These are phyloP conservation scores for Phylloscopus trochiloides DNA, from an alignment of 2,113 vertebrate genomes.

Conservation along the genomic window DNA sequence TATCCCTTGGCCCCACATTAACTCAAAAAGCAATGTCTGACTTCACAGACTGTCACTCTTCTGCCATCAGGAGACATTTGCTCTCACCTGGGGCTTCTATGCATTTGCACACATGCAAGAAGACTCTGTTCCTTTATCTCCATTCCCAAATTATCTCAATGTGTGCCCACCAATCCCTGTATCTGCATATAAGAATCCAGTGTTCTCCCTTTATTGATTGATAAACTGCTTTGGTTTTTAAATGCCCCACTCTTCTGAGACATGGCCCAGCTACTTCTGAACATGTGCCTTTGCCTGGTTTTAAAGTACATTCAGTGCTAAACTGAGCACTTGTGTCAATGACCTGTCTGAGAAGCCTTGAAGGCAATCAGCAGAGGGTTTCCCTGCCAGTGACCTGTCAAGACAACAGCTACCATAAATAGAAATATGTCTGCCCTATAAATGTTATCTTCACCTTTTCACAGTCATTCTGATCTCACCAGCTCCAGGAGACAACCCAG, in stretches of 20 bases:
- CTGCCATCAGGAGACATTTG: background rate
- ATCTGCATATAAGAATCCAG: background rate
- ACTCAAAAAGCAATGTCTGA: background rate
- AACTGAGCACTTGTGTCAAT: background rate
- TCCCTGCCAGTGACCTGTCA: background rate
- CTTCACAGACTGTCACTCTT: background rate
- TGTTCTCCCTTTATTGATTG: background rate
- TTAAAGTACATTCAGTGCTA: background rate
- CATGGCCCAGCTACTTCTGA: background rate
- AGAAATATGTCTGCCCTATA: background rate
- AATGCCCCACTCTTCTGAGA: background rate
- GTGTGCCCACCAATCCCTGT: background rate
- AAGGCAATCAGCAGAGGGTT: background rate
- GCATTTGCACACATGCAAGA: background rate
- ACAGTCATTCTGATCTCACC: background rate
- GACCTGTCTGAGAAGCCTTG: background rate
- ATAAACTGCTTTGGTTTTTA: background rate
- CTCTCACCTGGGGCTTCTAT: background rate
- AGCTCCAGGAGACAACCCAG: background rate
- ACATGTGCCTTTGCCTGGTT: background rate
- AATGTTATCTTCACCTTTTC: background rate
- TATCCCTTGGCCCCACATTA: accelerated
- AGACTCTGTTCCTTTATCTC: background rate
- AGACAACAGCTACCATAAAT: background rate
- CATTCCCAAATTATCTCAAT: accelerated